Percentiles rank a stretch among this genome's conserved stretches.
phyloP scores from a whole-genome alignment of 2,888 invertebrate species.

The Tipula helvola region DNA sequence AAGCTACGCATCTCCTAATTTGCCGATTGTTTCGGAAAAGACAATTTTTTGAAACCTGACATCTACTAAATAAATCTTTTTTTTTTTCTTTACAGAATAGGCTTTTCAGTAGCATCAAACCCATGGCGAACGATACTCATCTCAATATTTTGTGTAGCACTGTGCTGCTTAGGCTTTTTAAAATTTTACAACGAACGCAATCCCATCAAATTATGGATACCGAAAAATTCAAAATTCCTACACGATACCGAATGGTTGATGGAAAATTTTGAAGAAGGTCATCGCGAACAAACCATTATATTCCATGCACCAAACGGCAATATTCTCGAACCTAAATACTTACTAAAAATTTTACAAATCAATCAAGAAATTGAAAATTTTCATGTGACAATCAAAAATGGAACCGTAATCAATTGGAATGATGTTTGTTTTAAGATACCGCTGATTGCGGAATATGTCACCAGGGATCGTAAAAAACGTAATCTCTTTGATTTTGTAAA shows the following conservation, averaged over 20 bases:
- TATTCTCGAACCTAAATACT: slow-evolving; percentile 47
- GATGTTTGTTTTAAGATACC: slow-evolving; percentile 19
- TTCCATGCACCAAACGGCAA: slow-evolving; percentile 46
- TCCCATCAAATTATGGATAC: slow-evolving; percentile 62
- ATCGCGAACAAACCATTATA: slow-evolving; percentile 47
- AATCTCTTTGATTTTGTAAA: slow-evolving; percentile 17
- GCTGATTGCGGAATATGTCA: slow-evolving; percentile 16
- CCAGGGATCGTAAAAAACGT: slow-evolving; percentile 11
- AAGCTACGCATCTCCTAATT: too few relatives aligned
- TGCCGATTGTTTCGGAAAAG: too few relatives aligned
- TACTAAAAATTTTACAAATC: slow-evolving; percentile 41
- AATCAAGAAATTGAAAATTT: slow-evolving; percentile 39
- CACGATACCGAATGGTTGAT: slow-evolving; percentile 60
- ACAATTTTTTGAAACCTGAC: too few relatives aligned
- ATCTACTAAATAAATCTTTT: background rate
- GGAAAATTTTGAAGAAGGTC: slow-evolving; percentile 48
- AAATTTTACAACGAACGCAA: slow-evolving; percentile 60
- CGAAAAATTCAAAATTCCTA: slow-evolving; percentile 48
- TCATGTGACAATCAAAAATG: slow-evolving; percentile 27
- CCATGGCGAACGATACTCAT: slow-evolving; percentile 48
- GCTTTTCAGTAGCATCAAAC: slow-evolving; percentile 43
- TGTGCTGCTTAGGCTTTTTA: slow-evolving; percentile 48
- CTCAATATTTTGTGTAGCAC: slow-evolving; percentile 41
- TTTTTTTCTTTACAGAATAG: slow-evolving; percentile 39
- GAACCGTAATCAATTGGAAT: slow-evolving; percentile 16